Conservation (phyloP, 1,140 invertebrate genomes). For the Drosophila nigrodunni region DNA sequence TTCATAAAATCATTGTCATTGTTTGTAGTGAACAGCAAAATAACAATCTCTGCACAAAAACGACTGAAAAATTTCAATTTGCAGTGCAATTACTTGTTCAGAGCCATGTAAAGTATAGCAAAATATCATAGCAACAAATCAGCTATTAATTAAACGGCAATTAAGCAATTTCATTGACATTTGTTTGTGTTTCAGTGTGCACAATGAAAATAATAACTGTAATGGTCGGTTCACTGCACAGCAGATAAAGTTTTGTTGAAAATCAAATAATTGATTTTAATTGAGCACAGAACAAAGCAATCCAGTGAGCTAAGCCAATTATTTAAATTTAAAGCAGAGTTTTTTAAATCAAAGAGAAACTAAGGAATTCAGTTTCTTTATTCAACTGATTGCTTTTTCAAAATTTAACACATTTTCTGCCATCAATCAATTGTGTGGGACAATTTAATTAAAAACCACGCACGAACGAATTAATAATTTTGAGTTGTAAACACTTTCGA, state of each 20-base stretch:
- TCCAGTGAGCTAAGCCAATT: background rate
- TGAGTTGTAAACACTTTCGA: conserved; percentile 24
- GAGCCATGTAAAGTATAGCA: background rate
- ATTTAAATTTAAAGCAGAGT: background rate
- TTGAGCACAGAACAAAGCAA: background rate
- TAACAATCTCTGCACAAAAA: conserved; percentile 10
- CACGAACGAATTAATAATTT: conserved; percentile 45
- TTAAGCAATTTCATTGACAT: conserved; percentile 31
- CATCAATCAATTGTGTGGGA: too few species aligned
- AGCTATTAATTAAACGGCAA: conserved; percentile 11
- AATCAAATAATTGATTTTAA: conserved; percentile 9
- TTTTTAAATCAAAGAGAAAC: background rate
- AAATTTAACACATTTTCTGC: too few species aligned
- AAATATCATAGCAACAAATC: background rate
- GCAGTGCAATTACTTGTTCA: conserved; percentile 17
- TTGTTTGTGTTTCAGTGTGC: background rate
- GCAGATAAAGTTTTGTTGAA: background rate
- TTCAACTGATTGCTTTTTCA: too few species aligned
- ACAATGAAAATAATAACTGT: conserved; percentile 1
- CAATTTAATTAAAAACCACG: conserved; percentile 29
- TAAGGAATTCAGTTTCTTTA: background rate
- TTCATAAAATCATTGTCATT: background rate
- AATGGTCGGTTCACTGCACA: conserved; percentile 3
- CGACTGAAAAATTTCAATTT: background rate
- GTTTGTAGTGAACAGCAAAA: background rate